Evolutionary conservation across 1,140 invertebrate genomes (phyloP).

Genomic region (Cephus cinctus): DNA sequence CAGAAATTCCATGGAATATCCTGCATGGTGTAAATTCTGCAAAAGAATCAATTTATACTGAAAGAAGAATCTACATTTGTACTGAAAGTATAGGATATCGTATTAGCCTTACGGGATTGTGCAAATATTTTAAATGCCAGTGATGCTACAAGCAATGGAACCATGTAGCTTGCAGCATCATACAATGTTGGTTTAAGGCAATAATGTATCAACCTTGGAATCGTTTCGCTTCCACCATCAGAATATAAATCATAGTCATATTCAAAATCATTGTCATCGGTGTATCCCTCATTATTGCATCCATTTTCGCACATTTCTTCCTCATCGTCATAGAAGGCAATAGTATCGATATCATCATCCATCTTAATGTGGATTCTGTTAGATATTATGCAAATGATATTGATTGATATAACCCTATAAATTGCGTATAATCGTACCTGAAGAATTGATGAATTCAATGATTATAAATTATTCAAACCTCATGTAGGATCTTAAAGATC

Average conservation of each 20-base stretch:
- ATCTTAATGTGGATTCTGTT: too few relatives aligned
- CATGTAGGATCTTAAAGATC: too few relatives aligned
- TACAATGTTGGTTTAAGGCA: slow-evolving; percentile 41
- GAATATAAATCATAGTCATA: slow-evolving; percentile 36
- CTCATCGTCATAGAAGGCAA: slow-evolving; percentile 38
- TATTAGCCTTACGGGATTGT: slow-evolving; percentile 32
- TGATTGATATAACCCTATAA: too few relatives aligned
- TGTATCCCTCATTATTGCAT: slow-evolving; percentile 27
- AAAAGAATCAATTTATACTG: slow-evolving; percentile 13
- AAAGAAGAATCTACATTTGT: slow-evolving; percentile 2
- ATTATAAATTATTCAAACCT: too few relatives aligned
- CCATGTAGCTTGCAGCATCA: slow-evolving; percentile 36
- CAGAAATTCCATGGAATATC: slow-evolving; percentile 36
- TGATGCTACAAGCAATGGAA: slow-evolving; percentile 35
- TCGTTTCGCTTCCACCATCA: slow-evolving; percentile 30
- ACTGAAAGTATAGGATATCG: slow-evolving; percentile 1
- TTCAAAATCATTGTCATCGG: slow-evolving; percentile 32
- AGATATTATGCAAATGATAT: too few relatives aligned
- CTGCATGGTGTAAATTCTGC: slow-evolving; percentile 28
- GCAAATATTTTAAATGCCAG: slow-evolving; percentile 38
- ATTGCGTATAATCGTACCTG: too few relatives aligned
- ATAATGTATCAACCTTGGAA: slow-evolving; percentile 37
- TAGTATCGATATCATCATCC: slow-evolving; percentile 30
- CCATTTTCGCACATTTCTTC: slow-evolving; percentile 31
- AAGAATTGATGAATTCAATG: too few relatives aligned